A percentile compares a stretch with the other conserved stretches of the same genome.
phyloP scores from a whole-genome alignment of 2,113 vertebrate species.

The Tyrannus savana region DNA sequence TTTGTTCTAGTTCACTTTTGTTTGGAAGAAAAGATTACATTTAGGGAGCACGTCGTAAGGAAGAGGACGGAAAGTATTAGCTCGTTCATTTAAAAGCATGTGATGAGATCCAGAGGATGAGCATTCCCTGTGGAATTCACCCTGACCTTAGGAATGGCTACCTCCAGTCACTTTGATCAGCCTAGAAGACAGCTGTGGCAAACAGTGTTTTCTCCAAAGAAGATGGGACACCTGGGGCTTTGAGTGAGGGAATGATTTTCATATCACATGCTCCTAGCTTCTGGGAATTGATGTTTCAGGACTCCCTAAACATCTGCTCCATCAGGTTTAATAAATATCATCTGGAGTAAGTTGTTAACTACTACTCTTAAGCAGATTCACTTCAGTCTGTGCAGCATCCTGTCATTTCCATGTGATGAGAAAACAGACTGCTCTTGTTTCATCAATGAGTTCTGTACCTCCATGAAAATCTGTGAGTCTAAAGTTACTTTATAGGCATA shows the following conservation, averaged over 20 bases:
- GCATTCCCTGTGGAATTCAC: not conserved
- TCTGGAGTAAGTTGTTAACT: not conserved
- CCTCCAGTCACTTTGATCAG: not conserved
- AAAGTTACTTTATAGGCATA: not conserved
- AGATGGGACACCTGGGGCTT: not conserved
- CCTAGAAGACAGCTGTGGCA: not conserved
- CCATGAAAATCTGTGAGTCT: not conserved
- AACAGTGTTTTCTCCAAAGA: not conserved
- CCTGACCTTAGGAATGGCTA: not conserved
- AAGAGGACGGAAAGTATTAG: not conserved
- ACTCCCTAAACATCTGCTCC: not conserved
- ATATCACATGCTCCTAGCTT: not conserved
- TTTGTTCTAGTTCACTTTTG: not conserved
- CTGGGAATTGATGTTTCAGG: not conserved
- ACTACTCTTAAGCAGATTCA: not conserved
- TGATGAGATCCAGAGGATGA: not conserved
- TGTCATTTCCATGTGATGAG: not conserved
- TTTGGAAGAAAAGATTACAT: not conserved
- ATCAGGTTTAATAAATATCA: not conserved
- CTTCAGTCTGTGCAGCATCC: not conserved
- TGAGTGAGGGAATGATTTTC: not conserved
- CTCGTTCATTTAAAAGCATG: not conserved
- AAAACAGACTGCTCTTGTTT: not conserved
- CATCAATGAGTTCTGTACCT: not conserved
- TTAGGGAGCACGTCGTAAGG: not conserved